Evolutionary conservation across 2,888 invertebrate genomes (phyloP).

Genomic region (Xylocampa areola): DNA sequence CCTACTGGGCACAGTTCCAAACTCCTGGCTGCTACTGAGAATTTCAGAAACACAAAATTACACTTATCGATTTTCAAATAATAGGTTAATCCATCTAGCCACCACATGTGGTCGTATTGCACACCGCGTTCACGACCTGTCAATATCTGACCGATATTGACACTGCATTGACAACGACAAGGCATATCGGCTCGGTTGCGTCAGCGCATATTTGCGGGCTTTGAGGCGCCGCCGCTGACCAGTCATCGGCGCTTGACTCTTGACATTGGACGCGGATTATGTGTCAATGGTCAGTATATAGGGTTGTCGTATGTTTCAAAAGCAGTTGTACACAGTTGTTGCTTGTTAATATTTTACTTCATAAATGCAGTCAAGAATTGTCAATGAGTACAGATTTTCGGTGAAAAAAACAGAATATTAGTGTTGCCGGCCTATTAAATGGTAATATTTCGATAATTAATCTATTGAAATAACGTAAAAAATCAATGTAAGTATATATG

Average conservation of each 20-base stretch:
- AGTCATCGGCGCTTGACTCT: slow-evolving; percentile 62
- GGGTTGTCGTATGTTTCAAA: slow-evolving; percentile 35
- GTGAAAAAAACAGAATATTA: too few relatives aligned
- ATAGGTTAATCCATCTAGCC: neutral
- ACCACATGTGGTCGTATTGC: slow-evolving; percentile 71
- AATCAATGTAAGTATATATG: too few relatives aligned
- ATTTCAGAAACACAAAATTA: too few relatives aligned
- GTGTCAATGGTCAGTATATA: slow-evolving; percentile 57
- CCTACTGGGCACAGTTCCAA: too few relatives aligned
- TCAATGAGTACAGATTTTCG: too few relatives aligned
- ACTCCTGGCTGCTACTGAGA: too few relatives aligned
- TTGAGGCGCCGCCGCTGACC: slow-evolving; percentile 57
- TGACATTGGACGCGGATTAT: slow-evolving; percentile 73
- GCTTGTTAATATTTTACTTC: too few relatives aligned
- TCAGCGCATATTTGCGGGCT: slow-evolving; percentile 70
- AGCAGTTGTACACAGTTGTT: too few relatives aligned
- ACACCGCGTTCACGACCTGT: slow-evolving; percentile 62
- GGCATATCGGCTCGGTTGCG: slow-evolving; percentile 62
- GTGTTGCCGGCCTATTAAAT: too few relatives aligned
- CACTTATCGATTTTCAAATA: neutral
- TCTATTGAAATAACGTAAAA: too few relatives aligned
- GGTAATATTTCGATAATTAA: too few relatives aligned
- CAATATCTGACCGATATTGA: slow-evolving; percentile 61
- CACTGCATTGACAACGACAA: slow-evolving; percentile 62
- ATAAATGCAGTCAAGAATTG: too few relatives aligned